phyloP scores from a whole-genome alignment of 2,888 invertebrate genomes.

The Gisinianus flammeolus region DNA sequence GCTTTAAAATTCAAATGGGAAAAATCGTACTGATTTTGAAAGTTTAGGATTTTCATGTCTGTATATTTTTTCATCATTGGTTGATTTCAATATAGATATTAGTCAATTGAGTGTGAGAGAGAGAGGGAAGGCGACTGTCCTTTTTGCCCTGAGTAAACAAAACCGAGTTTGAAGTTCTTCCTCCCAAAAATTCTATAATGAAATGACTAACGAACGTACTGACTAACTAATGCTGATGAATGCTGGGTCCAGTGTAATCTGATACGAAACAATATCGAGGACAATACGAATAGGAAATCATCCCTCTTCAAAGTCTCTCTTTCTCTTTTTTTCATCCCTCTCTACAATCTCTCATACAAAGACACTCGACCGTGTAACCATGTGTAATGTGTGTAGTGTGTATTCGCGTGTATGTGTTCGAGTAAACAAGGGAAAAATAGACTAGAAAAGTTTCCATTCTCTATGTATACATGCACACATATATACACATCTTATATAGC shows the following conservation, averaged over 20 bases:
- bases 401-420: not conserved
- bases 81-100: too few relatives aligned
- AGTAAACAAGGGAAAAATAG: not conserved
- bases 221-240: conserved; percentile 37
- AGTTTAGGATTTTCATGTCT: too few relatives aligned
- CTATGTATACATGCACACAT: not conserved
- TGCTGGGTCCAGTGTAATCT: conserved; percentile 26
- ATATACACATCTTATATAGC: not conserved
- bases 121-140: too few relatives aligned
- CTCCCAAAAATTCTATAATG: conserved; percentile 15
- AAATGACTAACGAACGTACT: conserved; percentile 35
- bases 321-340: not conserved
- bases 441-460: conserved; percentile 1
- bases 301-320: conserved; percentile 20
- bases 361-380: conserved; percentile 14
- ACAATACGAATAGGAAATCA: conserved; percentile 3
- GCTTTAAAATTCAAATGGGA: too few relatives aligned
- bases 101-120: too few relatives aligned
- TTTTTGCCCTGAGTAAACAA: too few relatives aligned
- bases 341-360: not conserved
- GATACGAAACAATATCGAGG: conserved; percentile 29
- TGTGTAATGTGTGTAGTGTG: conserved; percentile 9
- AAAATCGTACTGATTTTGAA: too few relatives aligned
- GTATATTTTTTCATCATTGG: too few relatives aligned
- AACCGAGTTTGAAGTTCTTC: too few relatives aligned